Percentiles rank a stretch among this genome's conserved stretches.
Conservation (phyloP, 2,797 vertebrate species). For the Babyrousa celebensis region DNA sequence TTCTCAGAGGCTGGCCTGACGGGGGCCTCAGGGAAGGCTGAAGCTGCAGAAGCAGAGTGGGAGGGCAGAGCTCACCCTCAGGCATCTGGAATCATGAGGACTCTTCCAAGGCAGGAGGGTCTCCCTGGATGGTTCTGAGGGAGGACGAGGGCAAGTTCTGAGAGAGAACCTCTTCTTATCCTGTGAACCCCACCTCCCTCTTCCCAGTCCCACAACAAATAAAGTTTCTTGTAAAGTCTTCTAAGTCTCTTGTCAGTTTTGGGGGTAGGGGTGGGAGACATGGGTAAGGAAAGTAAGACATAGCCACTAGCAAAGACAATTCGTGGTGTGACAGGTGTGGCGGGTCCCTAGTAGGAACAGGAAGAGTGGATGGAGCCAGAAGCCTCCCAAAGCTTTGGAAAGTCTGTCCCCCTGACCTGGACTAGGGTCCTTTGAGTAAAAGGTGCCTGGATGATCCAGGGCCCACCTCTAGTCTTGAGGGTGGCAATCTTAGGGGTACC, state of each 20-base stretch:
- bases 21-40: background rate
- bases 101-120: background rate
- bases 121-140: background rate
- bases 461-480: background rate
- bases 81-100: background rate
- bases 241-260: background rate
- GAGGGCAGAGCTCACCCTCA: background rate
- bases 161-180: background rate
- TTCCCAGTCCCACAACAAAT: conserved; percentile 10
- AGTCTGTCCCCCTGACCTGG: background rate
- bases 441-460: background rate
- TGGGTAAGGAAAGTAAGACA: background rate
- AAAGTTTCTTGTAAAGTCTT: conserved; percentile 28
- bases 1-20: background rate
- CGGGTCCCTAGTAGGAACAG: background rate
- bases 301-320: background rate
- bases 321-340: background rate
- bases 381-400: background rate
- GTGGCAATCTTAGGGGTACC: background rate
- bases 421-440: background rate
- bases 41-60: background rate
- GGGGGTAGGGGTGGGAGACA: background rate
- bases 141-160: background rate
- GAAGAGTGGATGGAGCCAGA: background rate
- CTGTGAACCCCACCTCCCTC: background rate